Evolutionary conservation across 2,888 invertebrate genomes (phyloP).

Genomic region (Cyclophora albipunctata): DNA sequence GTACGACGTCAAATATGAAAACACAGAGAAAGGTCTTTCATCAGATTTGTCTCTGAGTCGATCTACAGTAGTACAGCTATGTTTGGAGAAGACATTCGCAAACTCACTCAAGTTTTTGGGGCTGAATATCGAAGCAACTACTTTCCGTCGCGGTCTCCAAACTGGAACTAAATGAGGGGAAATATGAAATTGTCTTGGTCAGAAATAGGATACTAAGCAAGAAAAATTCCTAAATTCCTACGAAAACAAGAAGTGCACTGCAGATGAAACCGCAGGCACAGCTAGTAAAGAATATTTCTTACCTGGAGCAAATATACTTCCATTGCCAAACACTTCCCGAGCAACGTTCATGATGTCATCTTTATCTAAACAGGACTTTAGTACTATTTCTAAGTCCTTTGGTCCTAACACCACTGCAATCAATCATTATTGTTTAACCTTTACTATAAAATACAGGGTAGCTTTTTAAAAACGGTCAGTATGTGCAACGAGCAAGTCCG

Average conservation of each 20-base stretch:
- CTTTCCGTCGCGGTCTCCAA: constrained; percentile 45
- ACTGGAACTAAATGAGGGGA: constrained; percentile 25
- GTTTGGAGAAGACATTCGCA: constrained; percentile 29
- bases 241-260: too few relatives aligned
- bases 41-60: constrained; percentile 21
- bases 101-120: constrained; percentile 33
- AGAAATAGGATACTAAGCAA: too few relatives aligned
- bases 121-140: constrained; percentile 36
- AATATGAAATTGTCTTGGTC: background rate
- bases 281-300: background rate
- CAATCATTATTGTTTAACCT: too few relatives aligned
- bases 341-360: constrained; percentile 25
- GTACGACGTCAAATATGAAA: constrained; percentile 36
- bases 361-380: constrained; percentile 34
- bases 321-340: constrained; percentile 17
- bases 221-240: too few relatives aligned
- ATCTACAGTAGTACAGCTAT: constrained; percentile 28
- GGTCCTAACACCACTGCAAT: constrained; percentile 20
- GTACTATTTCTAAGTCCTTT: constrained; percentile 19
- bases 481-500: too few relatives aligned
- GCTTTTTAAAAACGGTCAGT: too few relatives aligned
- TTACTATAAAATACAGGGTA: too few relatives aligned
- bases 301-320: constrained; percentile 27
- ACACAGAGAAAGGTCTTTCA: constrained; percentile 29
- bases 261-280: too few relatives aligned